Conservation (phyloP, 2,113 vertebrate species). For the Stomatorhinus ivindoensis region DNA sequence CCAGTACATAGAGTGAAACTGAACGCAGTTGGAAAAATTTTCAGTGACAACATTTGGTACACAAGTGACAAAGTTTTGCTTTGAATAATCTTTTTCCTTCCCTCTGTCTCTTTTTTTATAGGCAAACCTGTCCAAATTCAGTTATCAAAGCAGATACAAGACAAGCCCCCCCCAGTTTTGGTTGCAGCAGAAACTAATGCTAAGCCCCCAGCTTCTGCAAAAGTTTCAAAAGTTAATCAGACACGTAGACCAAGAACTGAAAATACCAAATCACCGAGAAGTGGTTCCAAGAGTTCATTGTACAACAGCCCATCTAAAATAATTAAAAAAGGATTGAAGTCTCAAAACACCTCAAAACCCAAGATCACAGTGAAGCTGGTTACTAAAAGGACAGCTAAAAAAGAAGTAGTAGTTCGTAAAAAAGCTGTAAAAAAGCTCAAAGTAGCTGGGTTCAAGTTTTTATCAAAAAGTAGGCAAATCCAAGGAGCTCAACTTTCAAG, state of each 20-base stretch:
- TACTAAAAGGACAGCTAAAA: slow-evolving; percentile 59
- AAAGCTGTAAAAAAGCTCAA: slow-evolving; percentile 58
- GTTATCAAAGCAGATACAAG: slow-evolving; percentile 46
- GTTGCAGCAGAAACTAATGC: slow-evolving; percentile 44
- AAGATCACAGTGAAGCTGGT: slow-evolving; percentile 67
- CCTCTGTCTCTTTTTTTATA: slow-evolving; percentile 28
- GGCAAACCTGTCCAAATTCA: slow-evolving; percentile 52
- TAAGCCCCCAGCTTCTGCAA: slow-evolving; percentile 33
- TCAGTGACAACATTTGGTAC: neutral
- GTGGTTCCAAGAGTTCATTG: slow-evolving; percentile 40
- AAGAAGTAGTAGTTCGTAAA: slow-evolving; percentile 40
- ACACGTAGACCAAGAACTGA: slow-evolving; percentile 32
- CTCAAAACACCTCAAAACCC: slow-evolving; percentile 29
- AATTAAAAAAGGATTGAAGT: slow-evolving; percentile 29
- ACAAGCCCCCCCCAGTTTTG: slow-evolving; percentile 45
- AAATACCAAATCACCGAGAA: slow-evolving; percentile 40
- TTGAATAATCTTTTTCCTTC: neutral
- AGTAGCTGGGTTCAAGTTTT: slow-evolving; percentile 62
- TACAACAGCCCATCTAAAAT: slow-evolving; percentile 38
- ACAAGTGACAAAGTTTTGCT: neutral
- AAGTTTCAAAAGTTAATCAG: slow-evolving; percentile 45
- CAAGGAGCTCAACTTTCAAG: slow-evolving; percentile 64
- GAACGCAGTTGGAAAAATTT: neutral
- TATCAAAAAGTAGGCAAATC: slow-evolving; percentile 63
- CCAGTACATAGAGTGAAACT: neutral